A percentile compares a stretch with the other conserved stretches of the same genome.
Evolutionary conservation across 1,140 invertebrate species (phyloP).

Genomic region (Meloidogyne floridensis): DNA sequence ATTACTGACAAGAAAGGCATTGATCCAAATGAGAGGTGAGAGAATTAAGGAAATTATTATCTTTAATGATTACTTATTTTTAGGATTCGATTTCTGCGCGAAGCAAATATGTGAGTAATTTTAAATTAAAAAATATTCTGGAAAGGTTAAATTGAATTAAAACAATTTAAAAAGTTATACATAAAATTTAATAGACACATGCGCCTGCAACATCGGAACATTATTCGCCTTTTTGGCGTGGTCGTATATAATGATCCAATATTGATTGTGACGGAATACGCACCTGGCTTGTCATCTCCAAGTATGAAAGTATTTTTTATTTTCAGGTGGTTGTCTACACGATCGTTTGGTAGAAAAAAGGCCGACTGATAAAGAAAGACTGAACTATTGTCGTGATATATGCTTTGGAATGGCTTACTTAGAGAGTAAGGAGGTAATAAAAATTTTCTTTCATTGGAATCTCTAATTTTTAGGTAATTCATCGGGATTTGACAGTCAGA

Average conservation of each 20-base stretch:
- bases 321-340: not conserved
- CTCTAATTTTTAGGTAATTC: not conserved
- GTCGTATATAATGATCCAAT: constrained; percentile 1
- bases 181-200: not conserved
- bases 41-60: not conserved
- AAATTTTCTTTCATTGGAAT: not conserved
- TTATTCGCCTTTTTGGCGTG: not conserved
- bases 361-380: not conserved
- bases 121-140: not conserved
- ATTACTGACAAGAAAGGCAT: not conserved
- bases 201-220: not conserved
- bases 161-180: no score
- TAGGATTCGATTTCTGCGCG: not conserved
- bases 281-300: not conserved
- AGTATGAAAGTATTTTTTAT: not conserved
- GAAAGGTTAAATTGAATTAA: no score
- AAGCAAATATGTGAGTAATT: not conserved
- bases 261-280: not conserved
- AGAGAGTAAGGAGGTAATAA: not conserved
- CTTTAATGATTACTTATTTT: not conserved
- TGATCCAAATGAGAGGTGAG: not conserved
- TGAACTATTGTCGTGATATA: constrained; percentile 1
- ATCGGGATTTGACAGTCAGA: not conserved
- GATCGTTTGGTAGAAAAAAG: not conserved
- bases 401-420: not conserved